Conservation (phyloP, 2,113 vertebrate genomes). For the Sinocyclocheilus anophthalmus region DNA sequence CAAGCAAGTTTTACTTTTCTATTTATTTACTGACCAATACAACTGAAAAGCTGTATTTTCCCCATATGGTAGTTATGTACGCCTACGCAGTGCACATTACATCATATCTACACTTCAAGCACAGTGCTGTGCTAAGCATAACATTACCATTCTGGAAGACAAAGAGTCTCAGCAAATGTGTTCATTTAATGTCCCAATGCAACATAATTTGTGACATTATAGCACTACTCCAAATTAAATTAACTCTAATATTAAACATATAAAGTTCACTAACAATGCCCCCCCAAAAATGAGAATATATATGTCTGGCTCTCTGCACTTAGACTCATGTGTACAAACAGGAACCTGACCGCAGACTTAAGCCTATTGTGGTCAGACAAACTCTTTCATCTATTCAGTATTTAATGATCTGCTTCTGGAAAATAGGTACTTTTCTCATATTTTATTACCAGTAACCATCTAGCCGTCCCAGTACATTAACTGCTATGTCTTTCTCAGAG, state of each 20-base stretch:
- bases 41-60: not conserved
- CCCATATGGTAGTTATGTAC: not conserved
- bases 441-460: constrained; percentile 36
- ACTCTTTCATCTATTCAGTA: not conserved
- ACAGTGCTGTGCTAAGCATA: not conserved
- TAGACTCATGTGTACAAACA: not conserved
- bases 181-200: not conserved
- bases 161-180: not conserved
- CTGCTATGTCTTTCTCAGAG: not conserved
- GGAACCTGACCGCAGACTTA: not conserved
- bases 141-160: not conserved
- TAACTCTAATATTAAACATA: not conserved
- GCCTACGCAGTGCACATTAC: not conserved
- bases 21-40: not conserved
- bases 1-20: not conserved
- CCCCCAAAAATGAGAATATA: not conserved
- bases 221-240: not conserved
- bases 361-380: not conserved
- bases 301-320: not conserved
- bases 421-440: constrained; percentile 12
- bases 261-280: not conserved
- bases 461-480: not conserved
- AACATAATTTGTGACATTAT: not conserved
- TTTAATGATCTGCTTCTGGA: not conserved
- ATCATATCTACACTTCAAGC: not conserved